These are phyloP conservation scores for Phocoena sinus DNA, from an alignment of 2,113 vertebrate genomes.

Conservation along the genomic window DNA sequence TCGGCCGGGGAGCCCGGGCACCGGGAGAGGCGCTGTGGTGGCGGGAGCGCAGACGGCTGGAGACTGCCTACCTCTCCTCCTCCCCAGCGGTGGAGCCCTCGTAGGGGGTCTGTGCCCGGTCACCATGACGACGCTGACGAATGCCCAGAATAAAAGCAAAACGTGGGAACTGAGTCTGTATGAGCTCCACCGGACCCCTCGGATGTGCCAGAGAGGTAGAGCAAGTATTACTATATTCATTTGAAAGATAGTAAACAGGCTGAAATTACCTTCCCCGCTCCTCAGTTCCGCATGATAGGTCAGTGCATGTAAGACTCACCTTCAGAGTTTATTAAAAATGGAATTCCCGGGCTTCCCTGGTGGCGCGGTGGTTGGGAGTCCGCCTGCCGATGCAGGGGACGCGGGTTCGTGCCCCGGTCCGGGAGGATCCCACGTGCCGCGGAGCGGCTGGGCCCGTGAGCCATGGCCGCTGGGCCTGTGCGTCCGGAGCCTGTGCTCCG, in stretches of 20 bases:
- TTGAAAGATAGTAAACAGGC: not conserved
- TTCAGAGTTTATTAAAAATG: not conserved
- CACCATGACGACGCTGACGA: constrained; percentile 88
- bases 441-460: too few relatives aligned
- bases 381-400: too few relatives aligned
- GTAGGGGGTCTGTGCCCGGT: constrained; percentile 41
- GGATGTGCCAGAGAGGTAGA: not conserved
- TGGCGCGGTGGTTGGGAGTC: too few relatives aligned
- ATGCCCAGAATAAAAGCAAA: constrained; percentile 88
- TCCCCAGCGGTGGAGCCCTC: not conserved
- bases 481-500: too few relatives aligned
- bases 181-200: constrained; percentile 91
- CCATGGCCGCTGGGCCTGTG: too few relatives aligned
- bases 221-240: not conserved
- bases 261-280: not conserved
- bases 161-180: constrained; percentile 92
- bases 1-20: not conserved
- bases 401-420: too few relatives aligned
- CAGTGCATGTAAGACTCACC: not conserved
- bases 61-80: not conserved
- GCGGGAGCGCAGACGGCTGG: not conserved
- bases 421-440: too few relatives aligned
- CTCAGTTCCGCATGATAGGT: not conserved
- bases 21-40: not conserved
- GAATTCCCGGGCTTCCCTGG: too few relatives aligned